Evolutionary conservation across 2,888 invertebrate species (phyloP).

Genomic region (Lamellibrachia satsuma): DNA sequence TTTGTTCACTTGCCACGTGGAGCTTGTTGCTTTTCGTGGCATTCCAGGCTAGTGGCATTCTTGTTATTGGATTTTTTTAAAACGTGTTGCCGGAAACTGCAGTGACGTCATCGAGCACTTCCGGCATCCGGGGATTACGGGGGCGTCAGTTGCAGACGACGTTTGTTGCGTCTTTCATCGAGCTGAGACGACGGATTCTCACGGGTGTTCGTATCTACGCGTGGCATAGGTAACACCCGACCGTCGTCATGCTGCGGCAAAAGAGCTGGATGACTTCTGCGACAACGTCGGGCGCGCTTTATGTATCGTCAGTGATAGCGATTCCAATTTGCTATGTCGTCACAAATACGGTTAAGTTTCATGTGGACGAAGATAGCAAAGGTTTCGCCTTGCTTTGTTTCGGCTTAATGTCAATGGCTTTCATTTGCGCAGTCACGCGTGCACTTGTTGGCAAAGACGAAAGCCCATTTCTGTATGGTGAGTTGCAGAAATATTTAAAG

Average conservation of each 20-base stretch:
- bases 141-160: slow-evolving; percentile 17
- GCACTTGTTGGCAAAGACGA: neutral
- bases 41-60: too few relatives aligned
- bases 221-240: slow-evolving; percentile 6
- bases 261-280: slow-evolving; percentile 17
- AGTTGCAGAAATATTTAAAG: neutral
- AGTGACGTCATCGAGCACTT: neutral
- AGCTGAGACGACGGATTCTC: slow-evolving; percentile 6
- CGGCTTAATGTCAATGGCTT: neutral
- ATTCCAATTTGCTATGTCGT: slow-evolving; percentile 22
- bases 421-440: neutral
- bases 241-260: slow-evolving; percentile 2
- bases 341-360: neutral
- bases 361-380: slow-evolving; percentile 1
- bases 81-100: neutral
- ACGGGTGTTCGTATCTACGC: neutral
- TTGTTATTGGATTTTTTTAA: neutral
- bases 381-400: slow-evolving; percentile 20
- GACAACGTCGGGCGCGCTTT: slow-evolving; percentile 17
- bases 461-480: slow-evolving; percentile 27
- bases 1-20: too few relatives aligned
- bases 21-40: too few relatives aligned
- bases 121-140: neutral
- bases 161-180: slow-evolving; percentile 10
- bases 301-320: slow-evolving; percentile 12